Percentiles rank a stretch among this genome's conserved stretches.
Conservation (phyloP, 2,888 invertebrate genomes). For the Diaphora mendica region DNA sequence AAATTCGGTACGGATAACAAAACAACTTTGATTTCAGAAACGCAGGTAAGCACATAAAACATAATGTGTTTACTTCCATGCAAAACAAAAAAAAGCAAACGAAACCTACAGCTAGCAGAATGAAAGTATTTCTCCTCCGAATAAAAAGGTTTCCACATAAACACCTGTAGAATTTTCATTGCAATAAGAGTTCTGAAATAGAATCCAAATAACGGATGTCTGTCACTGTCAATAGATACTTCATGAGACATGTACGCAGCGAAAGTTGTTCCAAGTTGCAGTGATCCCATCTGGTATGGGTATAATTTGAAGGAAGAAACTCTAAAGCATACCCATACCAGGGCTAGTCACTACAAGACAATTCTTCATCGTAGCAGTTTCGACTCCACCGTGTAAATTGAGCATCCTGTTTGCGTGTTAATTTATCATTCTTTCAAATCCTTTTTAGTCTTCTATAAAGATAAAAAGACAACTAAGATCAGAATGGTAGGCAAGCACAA, state of each 20-base stretch:
- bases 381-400: neutral
- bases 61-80: too few species aligned
- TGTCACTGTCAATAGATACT: too few species aligned
- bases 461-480: neutral
- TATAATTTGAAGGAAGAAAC: neutral
- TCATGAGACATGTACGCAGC: neutral
- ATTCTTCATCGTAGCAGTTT: neutral
- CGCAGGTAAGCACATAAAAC: neutral
- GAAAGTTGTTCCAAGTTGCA: neutral
- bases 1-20: too few species aligned
- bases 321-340: conserved; percentile 1
- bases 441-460: neutral
- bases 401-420: too few species aligned
- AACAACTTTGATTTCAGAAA: too few species aligned
- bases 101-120: too few species aligned
- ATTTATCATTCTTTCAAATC: neutral
- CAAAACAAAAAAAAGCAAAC: too few species aligned
- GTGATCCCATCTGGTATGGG: neutral
- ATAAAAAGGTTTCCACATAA: too few species aligned
- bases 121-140: too few species aligned
- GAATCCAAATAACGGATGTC: too few species aligned
- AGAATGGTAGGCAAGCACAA: neutral
- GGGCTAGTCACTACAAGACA: neutral
- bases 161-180: too few species aligned
- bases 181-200: too few species aligned